Evolutionary conservation across 2,888 invertebrate species (phyloP).

Genomic region (Pristionchus maxplancki): DNA sequence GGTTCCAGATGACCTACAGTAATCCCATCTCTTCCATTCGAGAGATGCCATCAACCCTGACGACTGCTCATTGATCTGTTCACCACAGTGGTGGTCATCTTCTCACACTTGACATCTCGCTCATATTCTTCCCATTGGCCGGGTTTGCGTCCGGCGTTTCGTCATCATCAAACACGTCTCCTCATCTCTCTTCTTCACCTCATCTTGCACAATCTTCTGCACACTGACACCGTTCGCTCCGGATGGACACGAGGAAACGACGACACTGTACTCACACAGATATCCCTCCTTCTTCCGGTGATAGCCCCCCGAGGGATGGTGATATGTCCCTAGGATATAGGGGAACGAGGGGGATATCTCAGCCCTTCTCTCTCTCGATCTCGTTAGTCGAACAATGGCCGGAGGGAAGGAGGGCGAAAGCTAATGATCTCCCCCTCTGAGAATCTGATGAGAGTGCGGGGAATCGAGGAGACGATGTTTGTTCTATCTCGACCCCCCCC

Average conservation of each 20-base stretch:
- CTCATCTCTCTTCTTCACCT: neutral
- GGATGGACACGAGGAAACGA: neutral
- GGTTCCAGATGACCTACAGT: constrained; percentile 12
- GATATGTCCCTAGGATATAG: neutral
- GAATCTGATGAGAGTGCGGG: constrained; percentile 4
- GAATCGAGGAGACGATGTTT: constrained; percentile 6
- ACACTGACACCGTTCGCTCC: constrained; percentile 1
- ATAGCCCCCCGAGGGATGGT: neutral
- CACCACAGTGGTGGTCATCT: neutral
- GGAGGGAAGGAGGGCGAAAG: neutral
- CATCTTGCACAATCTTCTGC: neutral
- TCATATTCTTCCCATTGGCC: neutral
- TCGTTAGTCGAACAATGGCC: constrained; percentile 21
- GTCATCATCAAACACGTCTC: constrained; percentile 3
- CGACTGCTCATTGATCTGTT: neutral
- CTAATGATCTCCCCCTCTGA: constrained; percentile 30
- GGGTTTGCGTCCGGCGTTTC: neutral
- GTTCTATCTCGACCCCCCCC: constrained; percentile 5
- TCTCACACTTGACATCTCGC: neutral
- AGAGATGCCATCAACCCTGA: neutral
- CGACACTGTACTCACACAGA: too few species aligned
- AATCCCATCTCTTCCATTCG: neutral
- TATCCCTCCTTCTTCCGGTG: too few species aligned
- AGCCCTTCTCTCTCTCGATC: neutral
- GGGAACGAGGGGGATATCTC: constrained; percentile 11